Base-by-base conservation (phyloP, 2,113 vertebrate genomes). In the Platysternon megacephalum region DNA sequence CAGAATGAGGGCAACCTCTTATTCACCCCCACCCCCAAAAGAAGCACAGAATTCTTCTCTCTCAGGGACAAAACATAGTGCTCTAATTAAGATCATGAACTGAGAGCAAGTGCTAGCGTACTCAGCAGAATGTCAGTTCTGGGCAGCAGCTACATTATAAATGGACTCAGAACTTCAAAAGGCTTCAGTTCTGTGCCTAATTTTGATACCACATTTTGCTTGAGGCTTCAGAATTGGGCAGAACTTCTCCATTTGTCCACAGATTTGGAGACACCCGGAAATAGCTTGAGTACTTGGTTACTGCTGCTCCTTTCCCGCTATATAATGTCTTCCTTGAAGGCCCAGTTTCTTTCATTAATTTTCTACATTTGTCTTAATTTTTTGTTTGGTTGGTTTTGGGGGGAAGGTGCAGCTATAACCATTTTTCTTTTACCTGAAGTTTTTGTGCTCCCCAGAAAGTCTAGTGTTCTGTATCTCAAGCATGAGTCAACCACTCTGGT, bases 1-100 rank as follows among this genome's bases (percentile, higher is more conserved):
- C 1, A 81, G 48, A 17, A 8, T 14, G 2, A 21, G 13, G 5
- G 79, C 0, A 49, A 86, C 52, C 52, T 0, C 1, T 78, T 85
- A 39, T 72, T 65, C 16, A 42, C 11, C 11, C 11, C 10, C n/a
- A 5, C n/a, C 5, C 21, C 72, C 83, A 29, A 5, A 84, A 42
- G 55, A 85, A 79, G 4, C 24, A 9, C 16, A 81, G 68, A 4
- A 46, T 22, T 0, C 2, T 89, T 95, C 74, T 8, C 35, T 79
- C 81, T 19, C 51, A 19, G 6, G 51, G 4, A 0, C 16, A 85
- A 87, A 84, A 0, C 13, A 65, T 2, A 1, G 55, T 80, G 74
- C 68, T 39, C 65, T 2, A 83, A 72, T 78, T 78, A 90, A 82
- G 82, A 90, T 9, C 72, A 3, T 13, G 5, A 6, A 87, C 10